Evolutionary conservation across 1,140 invertebrate genomes (phyloP), one percentile per base, ranked within the genome.

Genomic region (Alviniconcha marisindica): DNA sequence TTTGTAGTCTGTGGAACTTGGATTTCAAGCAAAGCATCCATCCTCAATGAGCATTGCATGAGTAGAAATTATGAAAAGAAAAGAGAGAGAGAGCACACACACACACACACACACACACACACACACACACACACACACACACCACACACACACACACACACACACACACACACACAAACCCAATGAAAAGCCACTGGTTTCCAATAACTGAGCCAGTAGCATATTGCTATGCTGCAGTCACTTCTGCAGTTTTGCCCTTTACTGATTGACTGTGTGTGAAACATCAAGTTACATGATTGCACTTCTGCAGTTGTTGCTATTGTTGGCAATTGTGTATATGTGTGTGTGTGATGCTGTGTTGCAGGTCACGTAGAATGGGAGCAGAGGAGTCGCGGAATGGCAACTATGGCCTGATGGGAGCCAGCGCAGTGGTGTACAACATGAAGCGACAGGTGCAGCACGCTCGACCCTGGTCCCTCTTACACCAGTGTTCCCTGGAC

Each of bases 401-500:
- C 18, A 88, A 87, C 81, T 91, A 90, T 81, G 90, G 90, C 1
- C 79, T 91, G 69, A 91, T 91, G 90, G 90, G 90, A n/a, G 88
- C 91, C 18, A 90, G 87, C 84, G 85, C 90, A 28, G 90, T 91
- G 40, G 87, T 89, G 15, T 84, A 86, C 77, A 91, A 91, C 85
- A 88, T 91, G 90, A 91, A 90, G 83, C 85, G 88, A 48, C 89
- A 90, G 83, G 90, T 89, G 31, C 85, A 87, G 76, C 83, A 89
- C 48, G 90, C 91, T 0, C 74, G 88, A 40, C 82, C 91, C 3
- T 93, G 92, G 91, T 90, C 91, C 28, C 86, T 93, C 0, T 86
- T 92, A 10, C 91, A 92, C 74, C 91, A 92, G 88, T 92, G 91
- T 81, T 90, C 91, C 14, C 60, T 92, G 18, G 91, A 93, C 38